phyloP scores from a whole-genome alignment of 2,888 invertebrate genomes.

The Agrotis segetum region DNA sequence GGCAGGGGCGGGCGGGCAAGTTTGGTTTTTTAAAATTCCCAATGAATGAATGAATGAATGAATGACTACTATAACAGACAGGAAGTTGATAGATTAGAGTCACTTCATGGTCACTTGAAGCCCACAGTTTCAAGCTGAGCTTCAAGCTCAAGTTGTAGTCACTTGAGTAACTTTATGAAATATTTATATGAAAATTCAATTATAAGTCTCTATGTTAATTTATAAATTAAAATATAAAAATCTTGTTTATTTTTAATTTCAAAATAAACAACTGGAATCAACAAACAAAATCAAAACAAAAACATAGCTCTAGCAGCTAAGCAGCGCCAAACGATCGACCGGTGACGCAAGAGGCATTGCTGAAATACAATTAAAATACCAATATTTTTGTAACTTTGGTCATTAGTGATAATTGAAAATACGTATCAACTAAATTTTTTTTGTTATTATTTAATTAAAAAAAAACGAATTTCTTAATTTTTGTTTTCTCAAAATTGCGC shows the following conservation, averaged over 20 bases:
- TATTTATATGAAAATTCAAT: neutral
- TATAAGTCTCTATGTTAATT: neutral
- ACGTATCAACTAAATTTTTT: neutral
- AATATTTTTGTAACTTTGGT: neutral
- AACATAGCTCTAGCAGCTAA: constrained; percentile 15
- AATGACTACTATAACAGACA: no score
- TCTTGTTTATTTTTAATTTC: neutral
- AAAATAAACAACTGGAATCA: constrained; percentile 1
- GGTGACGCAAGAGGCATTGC: neutral
- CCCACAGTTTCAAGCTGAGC: neutral
- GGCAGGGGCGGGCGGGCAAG: neutral
- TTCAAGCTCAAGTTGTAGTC: constrained; percentile 11
- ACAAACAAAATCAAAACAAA: constrained; percentile 34
- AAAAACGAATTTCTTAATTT: neutral
- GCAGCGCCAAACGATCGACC: constrained; percentile 16
- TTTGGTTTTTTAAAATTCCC: constrained; percentile 2
- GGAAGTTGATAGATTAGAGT: no score
- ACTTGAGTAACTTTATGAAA: constrained; percentile 14
- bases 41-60: constrained; percentile 32
- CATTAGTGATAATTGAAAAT: neutral
- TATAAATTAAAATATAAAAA: constrained; percentile 2
- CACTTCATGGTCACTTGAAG: neutral
- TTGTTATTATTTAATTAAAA: neutral
- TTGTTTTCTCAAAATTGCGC: neutral
- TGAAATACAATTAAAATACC: constrained; percentile 10